Evolutionary conservation across 2,888 invertebrate genomes (phyloP), one percentile per base, ranked within the genome.

Genomic region (Chymomyza fuscimana): DNA sequence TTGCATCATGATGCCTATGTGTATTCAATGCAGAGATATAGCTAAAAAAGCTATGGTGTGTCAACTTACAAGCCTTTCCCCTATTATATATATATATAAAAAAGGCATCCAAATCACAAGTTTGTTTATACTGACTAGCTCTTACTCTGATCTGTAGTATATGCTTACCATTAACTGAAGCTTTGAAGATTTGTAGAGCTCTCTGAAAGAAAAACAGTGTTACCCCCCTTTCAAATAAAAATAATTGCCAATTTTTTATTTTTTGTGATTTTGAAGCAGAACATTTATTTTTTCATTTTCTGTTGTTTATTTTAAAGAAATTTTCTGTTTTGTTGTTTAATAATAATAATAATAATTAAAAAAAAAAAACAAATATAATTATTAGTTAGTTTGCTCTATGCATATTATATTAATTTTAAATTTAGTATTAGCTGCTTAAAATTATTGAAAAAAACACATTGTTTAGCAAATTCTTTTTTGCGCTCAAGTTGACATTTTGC

Each of bases 401-500:
- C 32, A 36, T 51, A 29, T 52, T 62, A n/a, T 79, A 72, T 73
- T 77, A 73, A 70, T 65, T 70, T 59, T 77, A 79, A 75, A 70
- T 79, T 79, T 79, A 79, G 79, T 79, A 75, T 79, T 77, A 77
- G 79, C 75, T 79, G 75, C 79, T 79, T 79, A 79, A 79, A 71
- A 71, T n/a, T 79, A 79, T 77, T 32, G 66, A 77, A 74, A 79
- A 63, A 70, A 64, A 58, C 22, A 56, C 19, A 22, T 56, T 56
- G 4, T 32, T 72, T 70, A 77, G 25, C 56, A 22, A 67, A 69
- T 65, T 69, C 40, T 59, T 70, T 76, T 68, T 60, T 56, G 40
- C 51, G 60, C 51, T 61, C 69, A 52, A 52, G n/a, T 52, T 52
- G 52, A 52, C 52, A 52, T 19, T 52, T 52, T 19, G 52, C 52